Evolutionary conservation across 1,140 invertebrate species (phyloP).

Genomic region (Propsilocerus akamusi): DNA sequence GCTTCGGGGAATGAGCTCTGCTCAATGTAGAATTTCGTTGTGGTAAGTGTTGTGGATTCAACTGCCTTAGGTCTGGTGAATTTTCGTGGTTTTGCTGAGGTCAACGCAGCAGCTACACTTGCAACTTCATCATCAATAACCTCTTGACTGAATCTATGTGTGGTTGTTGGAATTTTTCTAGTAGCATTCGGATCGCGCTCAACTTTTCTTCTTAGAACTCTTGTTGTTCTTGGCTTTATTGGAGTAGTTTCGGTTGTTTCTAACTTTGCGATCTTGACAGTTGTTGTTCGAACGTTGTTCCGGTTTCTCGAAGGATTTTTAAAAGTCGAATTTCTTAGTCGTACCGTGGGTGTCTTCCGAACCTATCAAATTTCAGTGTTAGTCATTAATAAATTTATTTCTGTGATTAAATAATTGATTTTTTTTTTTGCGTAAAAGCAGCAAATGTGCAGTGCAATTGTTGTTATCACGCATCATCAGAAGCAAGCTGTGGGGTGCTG

Average conservation of each 20-base stretch:
- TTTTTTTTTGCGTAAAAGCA: too few species aligned
- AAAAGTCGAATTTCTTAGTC: too few species aligned
- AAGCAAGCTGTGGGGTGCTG: too few species aligned
- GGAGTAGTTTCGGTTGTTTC: background rate
- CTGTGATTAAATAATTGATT: too few species aligned
- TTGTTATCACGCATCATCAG: too few species aligned
- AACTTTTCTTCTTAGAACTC: slow-evolving; percentile 11
- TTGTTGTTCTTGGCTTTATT: background rate
- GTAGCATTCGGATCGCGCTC: slow-evolving; percentile 12
- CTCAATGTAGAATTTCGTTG: background rate
- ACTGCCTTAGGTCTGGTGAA: background rate
- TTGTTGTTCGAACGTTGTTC: background rate
- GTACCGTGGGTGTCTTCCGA: too few species aligned
- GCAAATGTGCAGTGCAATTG: too few species aligned
- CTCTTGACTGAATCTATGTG: slow-evolving; percentile 9
- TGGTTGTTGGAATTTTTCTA: slow-evolving; percentile 10
- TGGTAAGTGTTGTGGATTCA: background rate
- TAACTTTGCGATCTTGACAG: background rate
- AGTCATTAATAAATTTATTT: too few species aligned
- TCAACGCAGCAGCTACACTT: background rate
- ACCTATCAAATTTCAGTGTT: too few species aligned
- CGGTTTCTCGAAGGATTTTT: background rate
- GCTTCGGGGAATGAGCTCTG: background rate
- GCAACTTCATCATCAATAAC: background rate
- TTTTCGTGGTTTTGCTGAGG: background rate